phyloP scores from a whole-genome alignment of 1,140 invertebrate species.

The Camponotus vicinus region DNA sequence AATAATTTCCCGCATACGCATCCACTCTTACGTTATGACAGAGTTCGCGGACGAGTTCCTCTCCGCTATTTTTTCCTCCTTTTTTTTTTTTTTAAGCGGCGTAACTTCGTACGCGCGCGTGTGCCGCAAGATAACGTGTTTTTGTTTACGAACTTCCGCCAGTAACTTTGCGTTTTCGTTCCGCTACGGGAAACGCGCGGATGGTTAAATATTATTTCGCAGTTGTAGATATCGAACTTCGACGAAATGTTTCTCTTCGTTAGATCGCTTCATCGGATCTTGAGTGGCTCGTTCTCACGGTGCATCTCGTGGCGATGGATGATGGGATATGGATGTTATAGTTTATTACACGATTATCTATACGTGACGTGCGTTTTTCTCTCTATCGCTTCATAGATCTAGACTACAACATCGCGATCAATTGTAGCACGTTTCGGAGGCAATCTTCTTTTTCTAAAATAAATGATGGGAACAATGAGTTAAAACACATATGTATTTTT shows the following conservation, averaged over 20 bases:
- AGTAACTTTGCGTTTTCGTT: too few relatives aligned
- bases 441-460: background rate
- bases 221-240: background rate
- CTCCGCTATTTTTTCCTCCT: background rate
- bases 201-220: slow-evolving; percentile 48
- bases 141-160: background rate
- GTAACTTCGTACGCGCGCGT: slow-evolving; percentile 29
- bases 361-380: background rate
- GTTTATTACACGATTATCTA: too few relatives aligned
- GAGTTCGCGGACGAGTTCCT: background rate
- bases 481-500: background rate
- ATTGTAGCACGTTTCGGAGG: background rate
- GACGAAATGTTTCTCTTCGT: slow-evolving; percentile 30
- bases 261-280: slow-evolving; percentile 18
- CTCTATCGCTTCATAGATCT: background rate
- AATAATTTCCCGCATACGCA: slow-evolving; percentile 48
- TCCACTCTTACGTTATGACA: background rate
- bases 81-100: background rate
- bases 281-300: background rate
- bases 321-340: too few relatives aligned
- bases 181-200: too few relatives aligned
- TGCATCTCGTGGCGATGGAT: background rate
- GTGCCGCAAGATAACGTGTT: slow-evolving; percentile 43
- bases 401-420: slow-evolving; percentile 9
- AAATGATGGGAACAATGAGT: background rate